A percentile compares a stretch with the other conserved stretches of the same genome.
These are phyloP conservation scores for Notolabrus celidotus DNA, from an alignment of 2,797 vertebrate species.

Conservation along the genomic window DNA sequence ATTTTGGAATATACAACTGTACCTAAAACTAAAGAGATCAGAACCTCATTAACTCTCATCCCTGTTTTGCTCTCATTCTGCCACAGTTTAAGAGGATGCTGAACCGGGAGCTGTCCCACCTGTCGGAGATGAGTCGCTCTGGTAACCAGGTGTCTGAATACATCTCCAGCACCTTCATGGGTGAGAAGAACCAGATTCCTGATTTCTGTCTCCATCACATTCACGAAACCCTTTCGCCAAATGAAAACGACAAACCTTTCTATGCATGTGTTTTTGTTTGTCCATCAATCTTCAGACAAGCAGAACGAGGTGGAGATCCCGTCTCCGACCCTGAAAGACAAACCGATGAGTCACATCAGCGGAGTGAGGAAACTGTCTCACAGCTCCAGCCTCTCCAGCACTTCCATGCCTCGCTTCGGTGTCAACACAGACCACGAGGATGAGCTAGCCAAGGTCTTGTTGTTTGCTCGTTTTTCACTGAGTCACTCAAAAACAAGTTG, in stretches of 20 bases:
- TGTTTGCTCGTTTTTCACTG: slow-evolving; percentile 11
- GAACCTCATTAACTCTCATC: not conserved
- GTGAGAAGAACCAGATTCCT: slow-evolving; percentile 78
- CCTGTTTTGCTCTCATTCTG: slow-evolving; percentile 21
- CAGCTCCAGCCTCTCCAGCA: slow-evolving; percentile 85
- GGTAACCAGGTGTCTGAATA: slow-evolving; percentile 95
- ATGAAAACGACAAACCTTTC: slow-evolving; percentile 4
- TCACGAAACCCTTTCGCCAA: not conserved
- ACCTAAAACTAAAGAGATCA: not conserved
- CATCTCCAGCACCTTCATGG: slow-evolving; percentile 93
- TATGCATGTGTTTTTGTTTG: slow-evolving; percentile 4
- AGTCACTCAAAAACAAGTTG: slow-evolving; percentile 24
- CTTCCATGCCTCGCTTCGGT: slow-evolving; percentile 87
- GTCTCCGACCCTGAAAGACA: slow-evolving; percentile 88
- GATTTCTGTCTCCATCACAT: slow-evolving; percentile 1
- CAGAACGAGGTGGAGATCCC: slow-evolving; percentile 92
- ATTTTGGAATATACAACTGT: not conserved
- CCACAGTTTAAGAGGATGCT: slow-evolving; percentile 88
- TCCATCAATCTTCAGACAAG: slow-evolving; percentile 68
- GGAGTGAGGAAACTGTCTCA: slow-evolving; percentile 88
- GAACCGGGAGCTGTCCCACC: slow-evolving; percentile 91
- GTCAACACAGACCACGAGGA: slow-evolving; percentile 91
- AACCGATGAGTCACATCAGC: slow-evolving; percentile 90
- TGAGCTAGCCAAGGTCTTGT: slow-evolving; percentile 85
- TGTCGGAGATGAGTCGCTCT: slow-evolving; percentile 94